A percentile compares a stretch with the other conserved stretches of the same genome.
phyloP scores from a whole-genome alignment of 2,113 vertebrate genomes.

The Dicaeum eximium region DNA sequence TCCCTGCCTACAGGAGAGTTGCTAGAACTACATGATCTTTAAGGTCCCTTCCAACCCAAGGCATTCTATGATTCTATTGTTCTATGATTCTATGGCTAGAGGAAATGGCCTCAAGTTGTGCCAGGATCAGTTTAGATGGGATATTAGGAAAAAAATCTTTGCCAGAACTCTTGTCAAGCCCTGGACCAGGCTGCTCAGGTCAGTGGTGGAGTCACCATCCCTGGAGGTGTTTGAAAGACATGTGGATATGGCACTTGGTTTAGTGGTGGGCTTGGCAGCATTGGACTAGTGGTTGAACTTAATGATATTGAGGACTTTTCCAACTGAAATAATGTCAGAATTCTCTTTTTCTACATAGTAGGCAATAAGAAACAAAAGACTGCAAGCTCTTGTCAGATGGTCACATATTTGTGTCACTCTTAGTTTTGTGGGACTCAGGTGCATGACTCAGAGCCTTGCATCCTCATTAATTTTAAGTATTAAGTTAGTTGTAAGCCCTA shows the following conservation, averaged over 20 bases:
- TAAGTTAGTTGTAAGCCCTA: neutral
- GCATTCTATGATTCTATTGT: neutral
- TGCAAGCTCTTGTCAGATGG: neutral
- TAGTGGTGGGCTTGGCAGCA: neutral
- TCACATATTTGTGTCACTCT: neutral
- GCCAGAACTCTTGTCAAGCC: fast-evolving
- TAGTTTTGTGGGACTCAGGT: neutral
- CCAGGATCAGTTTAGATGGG: neutral
- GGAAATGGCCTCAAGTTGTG: neutral
- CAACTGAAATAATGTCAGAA: neutral
- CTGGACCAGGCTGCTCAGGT: neutral
- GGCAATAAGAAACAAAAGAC: neutral
- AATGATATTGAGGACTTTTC: neutral
- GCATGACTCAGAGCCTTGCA: neutral
- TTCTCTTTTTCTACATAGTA: neutral
- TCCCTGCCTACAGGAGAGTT: too few relatives aligned
- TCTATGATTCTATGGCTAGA: neutral
- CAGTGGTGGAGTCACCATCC: neutral
- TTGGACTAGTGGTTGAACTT: neutral
- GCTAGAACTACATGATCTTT: neutral
- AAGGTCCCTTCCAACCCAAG: neutral
- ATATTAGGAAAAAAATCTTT: neutral
- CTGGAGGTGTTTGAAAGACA: neutral
- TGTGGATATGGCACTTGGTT: neutral
- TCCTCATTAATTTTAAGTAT: neutral